Evolutionary conservation across 2,888 invertebrate genomes (phyloP).

Genomic region (Saturnia pavonia): DNA sequence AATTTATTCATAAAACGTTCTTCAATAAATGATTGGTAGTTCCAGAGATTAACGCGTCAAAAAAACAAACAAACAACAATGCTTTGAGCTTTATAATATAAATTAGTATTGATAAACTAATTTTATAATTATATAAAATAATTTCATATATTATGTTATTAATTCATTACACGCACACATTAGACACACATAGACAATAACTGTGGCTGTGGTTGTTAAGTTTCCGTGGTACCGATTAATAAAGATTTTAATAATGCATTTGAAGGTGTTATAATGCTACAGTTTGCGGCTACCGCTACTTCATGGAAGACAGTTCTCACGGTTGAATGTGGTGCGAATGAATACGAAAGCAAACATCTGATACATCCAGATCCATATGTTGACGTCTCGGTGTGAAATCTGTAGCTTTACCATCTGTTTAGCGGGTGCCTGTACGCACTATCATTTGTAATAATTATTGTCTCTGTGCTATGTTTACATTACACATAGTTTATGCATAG

Average conservation of each 20-base stretch:
- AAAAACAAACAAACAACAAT: too few relatives aligned
- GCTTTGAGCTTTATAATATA: too few relatives aligned
- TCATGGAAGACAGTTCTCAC: slow-evolving; percentile 73
- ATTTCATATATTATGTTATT: background rate
- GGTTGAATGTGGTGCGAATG: slow-evolving; percentile 76
- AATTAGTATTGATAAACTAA: background rate
- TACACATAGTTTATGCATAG: slow-evolving; percentile 56
- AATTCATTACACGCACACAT: background rate
- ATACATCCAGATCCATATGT: slow-evolving; percentile 81
- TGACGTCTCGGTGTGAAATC: slow-evolving; percentile 80
- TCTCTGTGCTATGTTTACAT: slow-evolving; percentile 76
- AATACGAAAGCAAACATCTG: slow-evolving; percentile 77
- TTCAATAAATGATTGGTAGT: too few relatives aligned
- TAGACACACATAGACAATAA: background rate
- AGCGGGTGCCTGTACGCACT: slow-evolving; percentile 73
- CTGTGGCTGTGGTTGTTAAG: slow-evolving; percentile 49
- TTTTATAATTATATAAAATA: background rate
- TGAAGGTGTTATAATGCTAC: slow-evolving; percentile 67
- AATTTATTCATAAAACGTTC: too few relatives aligned
- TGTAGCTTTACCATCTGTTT: slow-evolving; percentile 81
- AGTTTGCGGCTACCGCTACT: slow-evolving; percentile 71
- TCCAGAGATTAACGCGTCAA: too few relatives aligned
- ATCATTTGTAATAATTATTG: slow-evolving; percentile 82
- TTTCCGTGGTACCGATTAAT: slow-evolving; percentile 52
- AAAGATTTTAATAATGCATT: slow-evolving; percentile 44